Evolutionary conservation across 2,797 vertebrate species (phyloP).

Genomic region (Myoxocephalus aenaeus): DNA sequence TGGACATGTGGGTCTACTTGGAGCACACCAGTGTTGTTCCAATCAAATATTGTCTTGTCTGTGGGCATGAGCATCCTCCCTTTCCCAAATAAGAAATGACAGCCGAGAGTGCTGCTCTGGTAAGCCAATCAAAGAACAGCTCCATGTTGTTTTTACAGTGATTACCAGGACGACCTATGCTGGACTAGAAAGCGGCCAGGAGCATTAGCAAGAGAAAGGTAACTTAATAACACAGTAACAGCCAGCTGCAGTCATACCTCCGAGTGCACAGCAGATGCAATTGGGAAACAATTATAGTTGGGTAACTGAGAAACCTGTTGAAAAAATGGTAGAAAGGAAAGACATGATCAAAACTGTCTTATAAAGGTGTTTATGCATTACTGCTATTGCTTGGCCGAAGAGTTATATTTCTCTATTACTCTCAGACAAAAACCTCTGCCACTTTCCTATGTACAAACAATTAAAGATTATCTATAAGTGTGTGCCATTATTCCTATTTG

Average conservation of each 20-base stretch:
- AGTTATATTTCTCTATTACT: not conserved
- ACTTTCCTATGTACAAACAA: not conserved
- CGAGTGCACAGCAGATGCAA: slow-evolving; percentile 30
- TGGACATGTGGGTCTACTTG: slow-evolving; percentile 42
- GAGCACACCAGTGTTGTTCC: slow-evolving; percentile 69
- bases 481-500: not conserved
- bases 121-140: slow-evolving; percentile 76
- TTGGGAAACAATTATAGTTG: slow-evolving; percentile 25
- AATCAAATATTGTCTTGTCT: slow-evolving; percentile 76
- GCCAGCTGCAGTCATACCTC: slow-evolving; percentile 31
- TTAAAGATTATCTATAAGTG: not conserved
- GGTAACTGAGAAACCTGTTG: slow-evolving; percentile 23
- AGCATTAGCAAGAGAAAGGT: slow-evolving; percentile 50
- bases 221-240: slow-evolving; percentile 54
- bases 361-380: not conserved
- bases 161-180: slow-evolving; percentile 66
- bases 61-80: slow-evolving; percentile 63
- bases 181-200: slow-evolving; percentile 43
- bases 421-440: not conserved
- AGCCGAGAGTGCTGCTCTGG: slow-evolving; percentile 64
- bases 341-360: not conserved
- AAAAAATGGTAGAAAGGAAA: not conserved
- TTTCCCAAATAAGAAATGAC: slow-evolving; percentile 78
- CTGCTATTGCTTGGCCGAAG: not conserved
- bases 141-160: slow-evolving; percentile 69